phyloP scores from a whole-genome alignment of 2,888 invertebrate species.

The Temnothorax ravouxi region DNA sequence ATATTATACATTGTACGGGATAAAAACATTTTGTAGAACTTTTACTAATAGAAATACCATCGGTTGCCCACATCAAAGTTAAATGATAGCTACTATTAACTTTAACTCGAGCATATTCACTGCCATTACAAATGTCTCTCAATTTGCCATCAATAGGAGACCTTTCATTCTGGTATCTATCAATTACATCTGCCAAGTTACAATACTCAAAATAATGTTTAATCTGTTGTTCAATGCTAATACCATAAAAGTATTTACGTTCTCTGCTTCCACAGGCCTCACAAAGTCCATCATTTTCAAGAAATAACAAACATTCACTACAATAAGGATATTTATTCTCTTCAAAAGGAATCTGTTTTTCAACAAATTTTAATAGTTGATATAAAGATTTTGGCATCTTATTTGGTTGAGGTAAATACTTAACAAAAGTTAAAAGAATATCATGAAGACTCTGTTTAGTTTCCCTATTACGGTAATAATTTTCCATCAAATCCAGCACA shows the following conservation, averaged over 20 bases:
- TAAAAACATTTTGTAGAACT: background rate
- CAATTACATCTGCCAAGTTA: constrained; percentile 7
- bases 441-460: background rate
- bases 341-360: constrained; percentile 4
- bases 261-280: constrained; percentile 1
- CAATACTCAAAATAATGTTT: background rate
- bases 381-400: constrained; percentile 3
- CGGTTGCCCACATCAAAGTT: constrained; percentile 3
- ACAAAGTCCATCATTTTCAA: background rate
- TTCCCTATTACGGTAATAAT: constrained; percentile 3
- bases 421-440: constrained; percentile 7
- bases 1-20: background rate
- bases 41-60: background rate
- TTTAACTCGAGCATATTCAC: constrained; percentile 4
- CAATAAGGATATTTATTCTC: constrained; percentile 1
- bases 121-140: constrained; percentile 7
- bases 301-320: background rate
- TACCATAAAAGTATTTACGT: background rate
- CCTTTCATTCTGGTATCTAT: constrained; percentile 3
- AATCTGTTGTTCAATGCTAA: background rate
- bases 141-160: background rate
- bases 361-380: constrained; percentile 2
- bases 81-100: background rate
- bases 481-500: constrained; percentile 2
- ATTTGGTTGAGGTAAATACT: constrained; percentile 7